These are phyloP conservation scores for Rhadinocentrus ornatus DNA, from an alignment of 2,797 vertebrate species.

Conservation along the genomic window DNA sequence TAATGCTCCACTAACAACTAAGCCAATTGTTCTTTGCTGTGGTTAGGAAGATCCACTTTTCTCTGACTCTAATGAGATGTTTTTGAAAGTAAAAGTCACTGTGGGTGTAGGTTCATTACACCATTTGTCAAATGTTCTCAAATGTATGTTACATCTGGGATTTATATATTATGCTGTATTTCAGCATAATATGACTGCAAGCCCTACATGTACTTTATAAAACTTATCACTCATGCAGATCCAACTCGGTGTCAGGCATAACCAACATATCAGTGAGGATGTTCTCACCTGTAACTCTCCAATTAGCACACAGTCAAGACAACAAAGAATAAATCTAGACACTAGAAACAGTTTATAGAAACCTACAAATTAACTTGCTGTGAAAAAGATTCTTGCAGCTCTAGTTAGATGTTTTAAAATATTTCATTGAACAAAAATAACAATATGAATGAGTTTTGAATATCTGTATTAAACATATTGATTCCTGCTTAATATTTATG, in stretches of 20 bases:
- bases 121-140: conserved; percentile 52
- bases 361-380: neutral
- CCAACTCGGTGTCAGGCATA: conserved; percentile 35
- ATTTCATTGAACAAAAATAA: no score
- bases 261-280: conserved; percentile 27
- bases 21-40: conserved; percentile 54
- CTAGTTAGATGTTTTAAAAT: no score
- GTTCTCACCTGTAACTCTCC: conserved; percentile 31
- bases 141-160: conserved; percentile 37
- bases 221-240: conserved; percentile 32
- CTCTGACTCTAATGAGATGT: conserved; percentile 70
- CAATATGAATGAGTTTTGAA: no score
- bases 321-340: conserved; percentile 22
- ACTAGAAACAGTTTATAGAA: neutral
- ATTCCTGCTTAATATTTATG: no score
- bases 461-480: no score
- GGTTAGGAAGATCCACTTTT: conserved; percentile 43
- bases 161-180: conserved; percentile 27
- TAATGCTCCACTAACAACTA: conserved; percentile 58
- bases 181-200: conserved; percentile 37
- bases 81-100: conserved; percentile 68
- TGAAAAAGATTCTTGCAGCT: no score
- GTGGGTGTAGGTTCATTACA: conserved; percentile 46
- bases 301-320: conserved; percentile 39
- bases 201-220: conserved; percentile 49